Percentiles rank a stretch among this genome's conserved stretches.
These are phyloP conservation scores for Pycnomerus fuliginosus DNA, from an alignment of 2,888 invertebrate genomes.

Conservation along the genomic window DNA sequence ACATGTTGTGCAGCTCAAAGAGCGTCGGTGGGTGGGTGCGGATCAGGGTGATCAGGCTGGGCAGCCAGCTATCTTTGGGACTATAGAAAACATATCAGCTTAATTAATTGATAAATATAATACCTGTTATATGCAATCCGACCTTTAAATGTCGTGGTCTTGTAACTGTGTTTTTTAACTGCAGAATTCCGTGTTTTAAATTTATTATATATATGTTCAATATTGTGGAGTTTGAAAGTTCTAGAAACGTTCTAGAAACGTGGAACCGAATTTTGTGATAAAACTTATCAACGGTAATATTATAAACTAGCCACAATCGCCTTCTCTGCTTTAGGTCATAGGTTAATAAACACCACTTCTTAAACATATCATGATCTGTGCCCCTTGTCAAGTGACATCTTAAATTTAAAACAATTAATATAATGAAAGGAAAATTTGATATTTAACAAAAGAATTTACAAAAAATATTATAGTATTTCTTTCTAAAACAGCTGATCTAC, in stretches of 20 bases:
- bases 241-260: constrained; percentile 12
- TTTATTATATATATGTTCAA: constrained; percentile 41
- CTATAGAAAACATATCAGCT: constrained; percentile 74
- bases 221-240: constrained; percentile 41
- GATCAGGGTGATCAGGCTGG: constrained; percentile 50
- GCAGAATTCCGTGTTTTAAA: constrained; percentile 45
- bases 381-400: constrained; percentile 68
- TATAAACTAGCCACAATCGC: constrained; percentile 56
- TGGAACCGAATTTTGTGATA: constrained; percentile 48
- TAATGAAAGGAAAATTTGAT: constrained; percentile 52
- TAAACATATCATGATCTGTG: constrained; percentile 80
- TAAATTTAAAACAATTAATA: constrained; percentile 55
- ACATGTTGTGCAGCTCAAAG: constrained; percentile 51
- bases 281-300: constrained; percentile 51
- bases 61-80: constrained; percentile 58
- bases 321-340: constrained; percentile 58
- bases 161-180: constrained; percentile 52
- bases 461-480: constrained; percentile 43
- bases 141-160: constrained; percentile 55
- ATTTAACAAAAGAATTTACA: constrained; percentile 54
- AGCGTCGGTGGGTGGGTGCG: constrained; percentile 53
- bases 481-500: constrained; percentile 28
- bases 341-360: constrained; percentile 69
- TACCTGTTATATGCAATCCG: constrained; percentile 55
- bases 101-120: constrained; percentile 61